These are phyloP conservation scores for Eubasilissa splendida DNA, from an alignment of 2,888 invertebrate genomes.

Conservation along the genomic window DNA sequence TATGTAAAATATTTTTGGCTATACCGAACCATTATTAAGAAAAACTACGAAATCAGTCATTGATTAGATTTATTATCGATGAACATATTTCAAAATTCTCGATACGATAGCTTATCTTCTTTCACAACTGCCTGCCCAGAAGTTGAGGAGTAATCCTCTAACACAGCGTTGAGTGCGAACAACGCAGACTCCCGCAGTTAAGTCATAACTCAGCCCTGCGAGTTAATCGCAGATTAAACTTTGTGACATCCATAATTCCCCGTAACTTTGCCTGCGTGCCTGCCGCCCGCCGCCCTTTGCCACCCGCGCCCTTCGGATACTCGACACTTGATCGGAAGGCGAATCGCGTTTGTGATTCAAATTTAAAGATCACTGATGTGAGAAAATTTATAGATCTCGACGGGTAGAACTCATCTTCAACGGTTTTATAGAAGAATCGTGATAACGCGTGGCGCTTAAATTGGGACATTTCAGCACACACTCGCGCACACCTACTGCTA, in stretches of 20 bases:
- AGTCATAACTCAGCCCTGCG: conserved; percentile 40
- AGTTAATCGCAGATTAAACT: conserved; percentile 55
- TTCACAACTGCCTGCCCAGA: conserved; percentile 44
- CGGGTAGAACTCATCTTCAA: neutral
- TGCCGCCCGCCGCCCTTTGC: neutral
- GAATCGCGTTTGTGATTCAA: conserved; percentile 14
- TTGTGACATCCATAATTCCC: conserved; percentile 49
- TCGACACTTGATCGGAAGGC: neutral
- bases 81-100: neutral
- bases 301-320: neutral
- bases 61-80: neutral
- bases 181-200: conserved; percentile 26
- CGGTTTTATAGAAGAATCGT: too few species aligned
- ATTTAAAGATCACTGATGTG: neutral
- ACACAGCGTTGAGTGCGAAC: conserved; percentile 12
- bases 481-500: too few species aligned
- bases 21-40: too few species aligned
- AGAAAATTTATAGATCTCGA: neutral
- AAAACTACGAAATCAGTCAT: neutral
- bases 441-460: too few species aligned
- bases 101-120: conserved; percentile 30
- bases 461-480: too few species aligned
- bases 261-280: conserved; percentile 6
- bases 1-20: too few species aligned
- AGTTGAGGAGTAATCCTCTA: conserved; percentile 33